Conservation (phyloP, 2,888 invertebrate species). For the Lochmaea capreae region DNA sequence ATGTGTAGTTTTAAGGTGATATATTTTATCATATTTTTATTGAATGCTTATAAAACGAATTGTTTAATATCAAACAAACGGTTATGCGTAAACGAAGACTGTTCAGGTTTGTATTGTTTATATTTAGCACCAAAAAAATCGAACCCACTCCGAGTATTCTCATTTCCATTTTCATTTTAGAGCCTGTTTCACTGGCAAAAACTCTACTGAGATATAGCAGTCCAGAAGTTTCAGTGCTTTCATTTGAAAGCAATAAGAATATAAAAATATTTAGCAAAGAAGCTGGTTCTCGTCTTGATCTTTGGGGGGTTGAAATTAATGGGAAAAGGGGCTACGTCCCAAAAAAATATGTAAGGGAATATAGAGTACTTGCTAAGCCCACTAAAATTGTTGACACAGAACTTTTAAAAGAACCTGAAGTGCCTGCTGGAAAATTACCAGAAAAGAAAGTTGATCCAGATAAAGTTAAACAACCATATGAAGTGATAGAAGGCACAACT, state of each 20-base stretch:
- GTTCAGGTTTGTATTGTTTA: conserved; percentile 70
- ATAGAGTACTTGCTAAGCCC: conserved; percentile 65
- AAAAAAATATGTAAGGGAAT: conserved; percentile 71
- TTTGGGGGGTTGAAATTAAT: conserved; percentile 78
- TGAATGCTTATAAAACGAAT: conserved; percentile 55
- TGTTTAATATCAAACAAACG: conserved; percentile 75
- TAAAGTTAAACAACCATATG: conserved; percentile 57
- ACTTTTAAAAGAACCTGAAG: conserved; percentile 48
- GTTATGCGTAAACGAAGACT: conserved; percentile 77
- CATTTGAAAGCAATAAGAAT: conserved; percentile 70
- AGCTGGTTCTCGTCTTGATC: conserved; percentile 71
- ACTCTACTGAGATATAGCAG: conserved; percentile 71
- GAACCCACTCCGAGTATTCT: conserved; percentile 13
- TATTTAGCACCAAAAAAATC: neutral
- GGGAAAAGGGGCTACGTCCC: conserved; percentile 78
- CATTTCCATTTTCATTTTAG: conserved; percentile 43
- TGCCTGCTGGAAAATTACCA: conserved; percentile 44
- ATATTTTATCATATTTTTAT: conserved; percentile 61
- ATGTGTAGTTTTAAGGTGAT: conserved; percentile 63
- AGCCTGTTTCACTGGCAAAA: conserved; percentile 72
- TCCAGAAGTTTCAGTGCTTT: conserved; percentile 70
- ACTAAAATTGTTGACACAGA: conserved; percentile 66
- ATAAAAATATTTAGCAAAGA: conserved; percentile 78
- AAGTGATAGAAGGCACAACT: conserved; percentile 77
- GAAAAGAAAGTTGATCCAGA: conserved; percentile 50